These are phyloP conservation scores for Drosophila yakuba DNA, from an alignment of 1,140 invertebrate genomes.

Conservation along the genomic window DNA sequence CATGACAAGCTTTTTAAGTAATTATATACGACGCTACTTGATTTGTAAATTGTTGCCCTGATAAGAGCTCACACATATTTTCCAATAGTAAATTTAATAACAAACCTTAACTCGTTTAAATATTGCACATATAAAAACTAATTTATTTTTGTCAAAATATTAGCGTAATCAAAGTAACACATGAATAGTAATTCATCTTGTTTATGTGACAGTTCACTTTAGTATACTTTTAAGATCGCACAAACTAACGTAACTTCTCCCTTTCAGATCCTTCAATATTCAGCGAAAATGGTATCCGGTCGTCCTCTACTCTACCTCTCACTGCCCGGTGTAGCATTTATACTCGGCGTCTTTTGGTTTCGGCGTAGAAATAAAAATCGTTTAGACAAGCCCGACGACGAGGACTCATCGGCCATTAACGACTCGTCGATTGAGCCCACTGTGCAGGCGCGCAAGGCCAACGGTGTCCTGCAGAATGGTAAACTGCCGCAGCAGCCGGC, in stretches of 20 bases:
- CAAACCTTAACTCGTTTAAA: not conserved
- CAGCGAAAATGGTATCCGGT: conserved; percentile 84
- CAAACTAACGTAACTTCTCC: conserved; percentile 12
- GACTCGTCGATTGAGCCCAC: conserved; percentile 17
- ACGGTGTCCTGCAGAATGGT: conserved; percentile 58
- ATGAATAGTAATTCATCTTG: no score
- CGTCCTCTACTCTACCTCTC: conserved; percentile 84
- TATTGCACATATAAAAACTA: no score
- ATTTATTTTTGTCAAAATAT: no score
- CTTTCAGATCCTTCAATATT: conserved; percentile 82
- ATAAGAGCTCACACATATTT: conserved; percentile 18
- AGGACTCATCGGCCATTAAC: conserved; percentile 37
- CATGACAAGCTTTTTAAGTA: conserved; percentile 29
- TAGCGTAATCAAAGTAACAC: no score
- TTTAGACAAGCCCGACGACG: conserved; percentile 73
- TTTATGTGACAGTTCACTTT: no score
- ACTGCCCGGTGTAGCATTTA: conserved; percentile 84
- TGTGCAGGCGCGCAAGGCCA: conserved; percentile 42
- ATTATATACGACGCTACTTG: conserved; percentile 11
- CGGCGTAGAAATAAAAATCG: conserved; percentile 84
- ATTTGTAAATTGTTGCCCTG: conserved; percentile 21
- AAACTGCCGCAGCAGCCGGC: conserved; percentile 44
- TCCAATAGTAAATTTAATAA: not conserved
- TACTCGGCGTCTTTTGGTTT: conserved; percentile 84
- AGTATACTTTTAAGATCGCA: not conserved